Base-by-base conservation (phyloP, 2,797 vertebrate genomes). In the Tolypeutes matacus region DNA sequence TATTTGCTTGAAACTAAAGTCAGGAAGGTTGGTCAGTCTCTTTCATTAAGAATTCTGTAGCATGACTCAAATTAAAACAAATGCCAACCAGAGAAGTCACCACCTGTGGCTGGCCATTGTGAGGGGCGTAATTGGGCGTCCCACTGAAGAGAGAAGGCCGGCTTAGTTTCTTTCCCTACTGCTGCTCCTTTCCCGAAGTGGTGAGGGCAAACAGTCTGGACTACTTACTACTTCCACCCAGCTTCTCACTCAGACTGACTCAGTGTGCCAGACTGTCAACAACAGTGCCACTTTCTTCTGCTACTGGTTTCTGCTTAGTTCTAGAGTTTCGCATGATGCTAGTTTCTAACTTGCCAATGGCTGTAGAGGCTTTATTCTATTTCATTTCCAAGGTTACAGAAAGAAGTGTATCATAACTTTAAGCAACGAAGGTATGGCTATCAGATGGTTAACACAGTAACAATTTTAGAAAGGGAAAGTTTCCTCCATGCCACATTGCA, bases 321-420 rank as follows among this genome's bases (percentile, higher is more conserved):
- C 96, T 91, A 92, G 89, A 96, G 92, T 97, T 78, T 96, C 95
- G 96, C 96, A 86, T 21, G n/a, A 36, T 65, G 36, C 84, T 96
- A 81, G 81, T 93, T 88, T 91, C 89, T 96, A 87, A 93, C 69
- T 82, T 97, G 90, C 95, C 97, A 96, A 89, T 14, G 95, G 88
- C 53, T 95, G 76, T 27, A 67, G 31, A 89, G 17, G n/a, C 85
- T 96, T 97, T 96, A 86, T 97, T 67, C 42, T 95, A 83, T 86
- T 95, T 96, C 69, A 95, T 97, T 97, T 97, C 95, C 97, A 97
- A 97, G 97, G 96, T 97, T 96, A 97, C 58, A 76, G 91, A 96
- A 98, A 96, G 87, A 97, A 10, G 1, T 60, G 56, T 77, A 73
- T 96, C 77, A n/a, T 65, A 73, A 75, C 93, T 93, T 92, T 89